Evolutionary conservation across 1,140 invertebrate species (phyloP), one percentile per base, ranked within the genome.

Genomic region (Drosophila parabipectinata): DNA sequence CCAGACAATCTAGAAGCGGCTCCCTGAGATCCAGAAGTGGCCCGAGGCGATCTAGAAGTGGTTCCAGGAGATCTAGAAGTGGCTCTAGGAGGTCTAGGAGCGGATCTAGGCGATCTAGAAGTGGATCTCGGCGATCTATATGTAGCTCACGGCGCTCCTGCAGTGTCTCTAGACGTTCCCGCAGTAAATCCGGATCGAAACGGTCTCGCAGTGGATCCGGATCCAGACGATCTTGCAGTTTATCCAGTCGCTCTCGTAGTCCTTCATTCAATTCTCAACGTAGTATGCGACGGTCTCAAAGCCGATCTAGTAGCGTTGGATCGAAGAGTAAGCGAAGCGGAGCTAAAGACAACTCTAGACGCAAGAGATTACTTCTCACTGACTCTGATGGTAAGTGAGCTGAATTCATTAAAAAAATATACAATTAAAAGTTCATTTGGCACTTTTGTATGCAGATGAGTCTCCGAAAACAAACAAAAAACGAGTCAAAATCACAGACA

Each of bases 311-410:
- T n/a, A 92, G 88, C 32, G 67, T 68, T 48, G 91, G 66, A 1
- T 78, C 79, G 47, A 72, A 53, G 12, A 58, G 47, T 7, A 68
- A 72, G 12, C 81, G 90, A 56, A 92, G 77, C 14, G 71, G 90
- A 12, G 84, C 75, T 5, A 73, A 80, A 41, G 80, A 28, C 4
- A 39, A 73, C 6, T 44, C 41, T 5, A 14, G 41, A 80, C 75
- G 41, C 41, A 44, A 44, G 14, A 94, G 93, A 82, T 90, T 90
- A 14, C 80, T 92, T 45, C 73, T 93, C 18, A 94, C 93, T 1
- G 94, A 95, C 64, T 94, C 94, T 0, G 94, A 95, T 62, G 93
- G 93, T 76, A 52, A 21, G 30, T 47, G 3, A 1, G 8, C 0
- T 1, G 15, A 24, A 37, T n/a, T 37, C 26, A n/a, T 37, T 37